Conservation (phyloP, 2,888 invertebrate genomes). For the Empis livida region DNA sequence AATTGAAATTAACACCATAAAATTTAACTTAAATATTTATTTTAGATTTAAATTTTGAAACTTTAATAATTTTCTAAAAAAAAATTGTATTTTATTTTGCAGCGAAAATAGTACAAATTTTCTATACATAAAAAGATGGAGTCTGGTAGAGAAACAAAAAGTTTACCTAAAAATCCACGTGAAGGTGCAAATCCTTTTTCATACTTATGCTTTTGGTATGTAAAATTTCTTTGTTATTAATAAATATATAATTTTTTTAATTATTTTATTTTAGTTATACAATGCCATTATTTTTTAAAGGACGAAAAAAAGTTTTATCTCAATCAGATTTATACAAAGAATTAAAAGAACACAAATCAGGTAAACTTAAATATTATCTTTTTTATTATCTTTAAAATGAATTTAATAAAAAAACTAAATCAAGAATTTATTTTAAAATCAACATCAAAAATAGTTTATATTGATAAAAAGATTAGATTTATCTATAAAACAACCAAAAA, state of each 20-base stretch:
- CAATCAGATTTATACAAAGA: constrained; percentile 62
- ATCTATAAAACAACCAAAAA: no score
- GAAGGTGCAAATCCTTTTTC: constrained; percentile 46
- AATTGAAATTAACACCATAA: no score
- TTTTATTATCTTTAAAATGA: no score
- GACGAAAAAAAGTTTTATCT: constrained; percentile 56
- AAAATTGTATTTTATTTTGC: no score
- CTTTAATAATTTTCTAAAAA: neutral
- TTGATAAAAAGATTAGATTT: no score
- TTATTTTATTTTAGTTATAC: constrained; percentile 51
- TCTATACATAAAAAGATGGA: constrained; percentile 21
- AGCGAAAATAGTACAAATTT: no score
- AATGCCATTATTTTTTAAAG: constrained; percentile 60
- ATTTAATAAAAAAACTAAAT: no score
- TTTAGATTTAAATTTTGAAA: no score
- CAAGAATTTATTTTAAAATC: no score
- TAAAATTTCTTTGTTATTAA: neutral
- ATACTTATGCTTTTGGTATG: constrained; percentile 46
- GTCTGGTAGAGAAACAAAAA: constrained; percentile 31
- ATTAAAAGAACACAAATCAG: constrained; percentile 52
- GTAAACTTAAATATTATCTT: constrained; percentile 19
- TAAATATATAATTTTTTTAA: neutral
- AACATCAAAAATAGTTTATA: no score
- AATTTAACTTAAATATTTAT: no score
- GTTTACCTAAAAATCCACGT: constrained; percentile 42